phyloP scores from a whole-genome alignment of 2,113 vertebrate genomes.

The Daubentonia madagascariensis region DNA sequence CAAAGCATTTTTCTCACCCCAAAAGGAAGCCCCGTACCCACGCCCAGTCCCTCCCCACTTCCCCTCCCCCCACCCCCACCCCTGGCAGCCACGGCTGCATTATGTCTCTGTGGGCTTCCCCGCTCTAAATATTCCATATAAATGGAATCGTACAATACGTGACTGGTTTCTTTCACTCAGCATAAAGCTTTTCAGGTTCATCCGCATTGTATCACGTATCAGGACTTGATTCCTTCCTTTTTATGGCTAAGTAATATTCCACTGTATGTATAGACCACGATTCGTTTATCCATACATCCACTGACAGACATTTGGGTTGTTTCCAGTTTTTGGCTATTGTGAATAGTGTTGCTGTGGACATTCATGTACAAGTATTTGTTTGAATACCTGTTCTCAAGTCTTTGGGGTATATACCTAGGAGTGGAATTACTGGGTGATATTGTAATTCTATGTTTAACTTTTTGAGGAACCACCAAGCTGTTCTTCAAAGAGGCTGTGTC shows the following conservation, averaged over 20 bases:
- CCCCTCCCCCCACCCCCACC: too few relatives aligned
- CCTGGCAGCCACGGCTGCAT: accelerated
- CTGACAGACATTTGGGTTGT: accelerated
- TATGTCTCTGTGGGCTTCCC: too few relatives aligned
- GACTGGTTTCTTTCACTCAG: not conserved
- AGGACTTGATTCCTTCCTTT: not conserved
- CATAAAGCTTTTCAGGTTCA: not conserved
- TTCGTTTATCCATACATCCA: accelerated
- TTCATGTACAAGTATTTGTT: accelerated
- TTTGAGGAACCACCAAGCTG: not conserved
- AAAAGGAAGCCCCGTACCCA: not conserved
- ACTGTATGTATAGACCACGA: accelerated
- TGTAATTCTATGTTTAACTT: not conserved
- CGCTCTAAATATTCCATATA: not conserved
- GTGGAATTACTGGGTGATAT: not conserved
- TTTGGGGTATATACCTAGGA: too few relatives aligned
- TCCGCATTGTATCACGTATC: accelerated
- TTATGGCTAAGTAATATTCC: not conserved
- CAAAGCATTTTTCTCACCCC: not conserved
- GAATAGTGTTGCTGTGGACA: accelerated
- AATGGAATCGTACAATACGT: accelerated
- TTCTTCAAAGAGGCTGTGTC: not conserved
- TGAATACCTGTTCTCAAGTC: not conserved
- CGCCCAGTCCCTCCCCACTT: accelerated
- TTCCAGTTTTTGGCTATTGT: not conserved